Conservation (phyloP, 1,140 invertebrate genomes). For the Trichoplusia ni region DNA sequence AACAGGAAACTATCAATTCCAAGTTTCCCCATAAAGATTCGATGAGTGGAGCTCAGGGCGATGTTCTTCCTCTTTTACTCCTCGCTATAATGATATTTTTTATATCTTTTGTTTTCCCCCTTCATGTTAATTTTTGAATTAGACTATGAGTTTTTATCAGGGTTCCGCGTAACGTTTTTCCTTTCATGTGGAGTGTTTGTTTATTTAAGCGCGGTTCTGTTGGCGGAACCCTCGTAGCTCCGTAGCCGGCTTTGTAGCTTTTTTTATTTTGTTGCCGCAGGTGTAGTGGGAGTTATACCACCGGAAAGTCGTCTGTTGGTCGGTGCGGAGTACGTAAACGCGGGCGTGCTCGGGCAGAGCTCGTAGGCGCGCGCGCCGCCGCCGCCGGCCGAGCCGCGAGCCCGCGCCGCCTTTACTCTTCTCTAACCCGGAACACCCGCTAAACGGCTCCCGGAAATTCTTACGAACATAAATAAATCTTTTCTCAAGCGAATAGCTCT, state of each 20-base stretch:
- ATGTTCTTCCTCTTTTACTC: conserved; percentile 46
- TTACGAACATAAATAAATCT: conserved; percentile 74
- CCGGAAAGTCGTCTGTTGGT: conserved; percentile 76
- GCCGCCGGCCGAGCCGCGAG: conserved; percentile 41
- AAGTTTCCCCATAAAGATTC: conserved; percentile 71
- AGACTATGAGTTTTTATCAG: conserved; percentile 37
- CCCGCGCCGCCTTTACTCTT: conserved; percentile 51
- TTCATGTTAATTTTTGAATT: conserved; percentile 47
- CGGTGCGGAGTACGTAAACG: conserved; percentile 73
- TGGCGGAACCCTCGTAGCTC: conserved; percentile 53
- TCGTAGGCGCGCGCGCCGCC: conserved; percentile 54
- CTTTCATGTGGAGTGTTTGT: conserved; percentile 38
- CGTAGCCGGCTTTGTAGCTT: conserved; percentile 74
- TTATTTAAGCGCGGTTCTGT: conserved; percentile 66
- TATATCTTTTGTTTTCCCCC: conserved; percentile 45
- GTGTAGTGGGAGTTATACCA: conserved; percentile 78
- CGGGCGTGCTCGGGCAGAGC: conserved; percentile 66
- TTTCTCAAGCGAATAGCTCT: conserved; percentile 68
- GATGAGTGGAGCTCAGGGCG: conserved; percentile 50
- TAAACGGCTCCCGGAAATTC: conserved; percentile 69
- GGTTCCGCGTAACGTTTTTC: conserved; percentile 32
- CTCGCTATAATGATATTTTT: conserved; percentile 50
- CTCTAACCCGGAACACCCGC: conserved; percentile 58
- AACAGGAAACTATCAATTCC: conserved; percentile 66
- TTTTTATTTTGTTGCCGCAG: conserved; percentile 80